Conservation (phyloP, 2,888 invertebrate species). For the Eupithecia tripunctaria region DNA sequence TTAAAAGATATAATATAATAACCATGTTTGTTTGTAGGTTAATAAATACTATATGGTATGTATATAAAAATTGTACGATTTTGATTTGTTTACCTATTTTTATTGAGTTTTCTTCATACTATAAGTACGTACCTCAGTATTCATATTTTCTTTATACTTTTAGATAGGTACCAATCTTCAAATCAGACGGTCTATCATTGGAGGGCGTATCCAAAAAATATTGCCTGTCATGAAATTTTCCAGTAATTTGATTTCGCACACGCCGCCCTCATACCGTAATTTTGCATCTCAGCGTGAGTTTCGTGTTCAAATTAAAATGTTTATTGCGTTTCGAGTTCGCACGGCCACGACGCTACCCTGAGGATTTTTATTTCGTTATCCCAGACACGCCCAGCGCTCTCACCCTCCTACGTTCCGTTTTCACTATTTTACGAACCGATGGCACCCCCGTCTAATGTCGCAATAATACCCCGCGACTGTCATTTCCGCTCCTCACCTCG, state of each 20-base stretch:
- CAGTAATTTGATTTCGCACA: slow-evolving; percentile 74
- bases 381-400: slow-evolving; percentile 66
- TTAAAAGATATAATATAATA: neutral
- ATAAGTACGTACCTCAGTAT: too few relatives aligned
- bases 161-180: slow-evolving; percentile 16
- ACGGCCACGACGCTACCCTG: slow-evolving; percentile 69
- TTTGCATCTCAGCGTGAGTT: slow-evolving; percentile 82
- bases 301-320: slow-evolving; percentile 84
- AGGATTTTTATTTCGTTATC: slow-evolving; percentile 82
- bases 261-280: slow-evolving; percentile 74
- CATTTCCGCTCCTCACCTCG: slow-evolving; percentile 61
- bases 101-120: too few relatives aligned
- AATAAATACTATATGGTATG: neutral
- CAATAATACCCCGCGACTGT: slow-evolving; percentile 76
- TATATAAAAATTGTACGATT: neutral
- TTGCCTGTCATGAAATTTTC: slow-evolving; percentile 65
- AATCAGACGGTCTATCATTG: slow-evolving; percentile 30
- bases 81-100: neutral
- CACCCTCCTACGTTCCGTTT: slow-evolving; percentile 64
- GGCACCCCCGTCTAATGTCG: slow-evolving; percentile 77
- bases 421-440: slow-evolving; percentile 73
- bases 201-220: slow-evolving; percentile 41
- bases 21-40: neutral
- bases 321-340: slow-evolving; percentile 83
- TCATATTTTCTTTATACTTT: neutral